Percentiles rank a stretch among this genome's conserved stretches.
These are phyloP conservation scores for Teleopsis dalmanni DNA, from an alignment of 1,140 invertebrate species.

Conservation along the genomic window DNA sequence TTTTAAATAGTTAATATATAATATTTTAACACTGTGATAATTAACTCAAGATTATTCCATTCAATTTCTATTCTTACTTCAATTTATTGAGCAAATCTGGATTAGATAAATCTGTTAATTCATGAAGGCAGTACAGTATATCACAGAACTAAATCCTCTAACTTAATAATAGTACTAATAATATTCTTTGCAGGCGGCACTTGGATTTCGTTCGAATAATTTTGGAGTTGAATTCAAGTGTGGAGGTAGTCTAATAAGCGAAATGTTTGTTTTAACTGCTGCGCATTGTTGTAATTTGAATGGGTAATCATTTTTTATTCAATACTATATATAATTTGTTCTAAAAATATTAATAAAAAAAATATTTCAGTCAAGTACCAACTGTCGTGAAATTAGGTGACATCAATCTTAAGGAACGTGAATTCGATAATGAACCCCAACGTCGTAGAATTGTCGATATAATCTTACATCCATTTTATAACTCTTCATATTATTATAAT, in stretches of 20 bases:
- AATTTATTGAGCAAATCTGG: no score
- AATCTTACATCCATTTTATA: constrained; percentile 23
- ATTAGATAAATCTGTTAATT: no score
- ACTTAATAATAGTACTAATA: no score
- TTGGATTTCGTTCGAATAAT: constrained; percentile 18
- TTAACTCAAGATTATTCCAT: no score
- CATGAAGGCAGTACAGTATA: no score
- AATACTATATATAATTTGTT: constrained; percentile 6
- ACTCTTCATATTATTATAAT: constrained; percentile 19
- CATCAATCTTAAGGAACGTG: constrained; percentile 25
- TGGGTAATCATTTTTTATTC: constrained; percentile 16
- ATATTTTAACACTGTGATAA: no score
- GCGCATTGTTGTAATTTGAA: constrained; percentile 23
- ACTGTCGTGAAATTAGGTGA: constrained; percentile 26
- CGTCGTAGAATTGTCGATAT: constrained; percentile 17
- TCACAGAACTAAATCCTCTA: no score
- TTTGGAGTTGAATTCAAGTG: constrained; percentile 29
- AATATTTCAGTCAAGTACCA: constrained; percentile 12
- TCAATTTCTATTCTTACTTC: no score
- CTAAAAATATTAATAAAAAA: not conserved
- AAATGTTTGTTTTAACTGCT: constrained; percentile 26
- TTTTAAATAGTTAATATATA: no score
- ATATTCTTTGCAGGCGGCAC: constrained; percentile 17
- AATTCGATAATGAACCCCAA: constrained; percentile 18
- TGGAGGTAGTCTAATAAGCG: constrained; percentile 38